Evolutionary conservation across 2,888 invertebrate genomes (phyloP).

Genomic region (Synanthedon andrenaeformis): DNA sequence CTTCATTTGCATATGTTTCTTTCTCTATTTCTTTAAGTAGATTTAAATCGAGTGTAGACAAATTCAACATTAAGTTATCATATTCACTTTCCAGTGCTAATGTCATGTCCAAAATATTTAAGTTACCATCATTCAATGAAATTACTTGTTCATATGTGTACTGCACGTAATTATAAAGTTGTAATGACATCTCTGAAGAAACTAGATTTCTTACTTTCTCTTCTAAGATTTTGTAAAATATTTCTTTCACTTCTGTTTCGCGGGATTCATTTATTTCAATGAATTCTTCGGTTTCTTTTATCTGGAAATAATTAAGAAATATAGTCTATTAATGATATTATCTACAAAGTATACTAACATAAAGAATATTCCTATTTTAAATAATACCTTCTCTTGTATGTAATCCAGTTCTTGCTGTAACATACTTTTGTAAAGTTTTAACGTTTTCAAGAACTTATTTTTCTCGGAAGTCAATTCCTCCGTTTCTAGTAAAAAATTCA

Average conservation of each 20-base stretch:
- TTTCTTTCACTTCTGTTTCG: constrained; percentile 45
- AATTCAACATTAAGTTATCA: constrained; percentile 45
- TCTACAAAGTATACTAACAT: neutral
- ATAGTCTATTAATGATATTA: neutral
- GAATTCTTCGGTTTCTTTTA: constrained; percentile 34
- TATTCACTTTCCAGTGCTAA: constrained; percentile 68
- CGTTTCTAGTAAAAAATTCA: constrained; percentile 54
- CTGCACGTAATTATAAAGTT: constrained; percentile 73
- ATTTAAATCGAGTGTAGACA: constrained; percentile 46
- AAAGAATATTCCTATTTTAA: neutral
- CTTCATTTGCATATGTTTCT: constrained; percentile 41
- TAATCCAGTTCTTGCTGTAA: constrained; percentile 36
- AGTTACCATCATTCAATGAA: constrained; percentile 71
- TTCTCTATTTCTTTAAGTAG: constrained; percentile 48
- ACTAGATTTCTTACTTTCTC: constrained; percentile 64
- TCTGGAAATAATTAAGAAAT: constrained; percentile 22
- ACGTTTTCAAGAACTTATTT: constrained; percentile 44
- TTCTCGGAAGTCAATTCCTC: constrained; percentile 51
- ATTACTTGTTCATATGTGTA: constrained; percentile 75
- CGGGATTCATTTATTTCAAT: constrained; percentile 35
- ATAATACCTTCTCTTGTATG: constrained; percentile 44
- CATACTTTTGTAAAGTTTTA: constrained; percentile 30
- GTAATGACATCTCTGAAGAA: constrained; percentile 70
- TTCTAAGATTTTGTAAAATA: constrained; percentile 45
- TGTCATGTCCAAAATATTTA: constrained; percentile 72